Evolutionary conservation across 2,888 invertebrate genomes (phyloP).

Genomic region (Taenaris catops): DNA sequence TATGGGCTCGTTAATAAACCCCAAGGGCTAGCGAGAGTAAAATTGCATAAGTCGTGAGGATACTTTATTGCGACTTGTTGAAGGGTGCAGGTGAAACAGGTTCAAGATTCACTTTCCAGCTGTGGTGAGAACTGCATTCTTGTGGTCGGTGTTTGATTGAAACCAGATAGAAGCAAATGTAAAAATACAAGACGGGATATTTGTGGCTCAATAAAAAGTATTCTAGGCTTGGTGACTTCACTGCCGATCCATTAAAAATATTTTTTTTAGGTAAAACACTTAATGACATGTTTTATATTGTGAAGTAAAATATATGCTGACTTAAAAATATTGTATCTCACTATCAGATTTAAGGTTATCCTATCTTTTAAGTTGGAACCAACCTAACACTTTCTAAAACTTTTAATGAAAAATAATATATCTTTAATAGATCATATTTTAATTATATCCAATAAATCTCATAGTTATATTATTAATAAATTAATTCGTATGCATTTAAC

Average conservation of each 20-base stretch:
- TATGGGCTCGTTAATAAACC: conserved; percentile 25
- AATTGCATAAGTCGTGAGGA: conserved; percentile 33
- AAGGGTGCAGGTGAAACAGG: conserved; percentile 49
- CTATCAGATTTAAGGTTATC: too few relatives aligned
- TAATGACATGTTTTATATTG: neutral
- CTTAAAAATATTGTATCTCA: too few relatives aligned
- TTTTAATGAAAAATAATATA: too few relatives aligned
- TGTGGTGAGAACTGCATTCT: conserved; percentile 46
- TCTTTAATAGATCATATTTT: too few relatives aligned
- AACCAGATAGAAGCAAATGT: conserved; percentile 36
- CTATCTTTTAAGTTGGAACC: too few relatives aligned
- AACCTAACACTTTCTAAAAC: too few relatives aligned
- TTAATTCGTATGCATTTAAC: too few relatives aligned
- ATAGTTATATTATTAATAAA: too few relatives aligned
- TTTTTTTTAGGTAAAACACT: neutral
- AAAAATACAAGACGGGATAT: conserved; percentile 4
- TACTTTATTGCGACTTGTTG: conserved; percentile 34
- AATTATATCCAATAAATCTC: too few relatives aligned
- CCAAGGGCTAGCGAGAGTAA: conserved; percentile 33
- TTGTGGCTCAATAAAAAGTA: neutral
- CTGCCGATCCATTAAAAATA: neutral
- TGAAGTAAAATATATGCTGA: neutral
- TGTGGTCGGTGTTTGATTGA: conserved; percentile 46
- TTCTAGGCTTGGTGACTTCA: neutral
- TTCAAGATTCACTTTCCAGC: conserved; percentile 63